Base-by-base conservation (phyloP, 2,113 vertebrate species). In the Nibea coibor region DNA sequence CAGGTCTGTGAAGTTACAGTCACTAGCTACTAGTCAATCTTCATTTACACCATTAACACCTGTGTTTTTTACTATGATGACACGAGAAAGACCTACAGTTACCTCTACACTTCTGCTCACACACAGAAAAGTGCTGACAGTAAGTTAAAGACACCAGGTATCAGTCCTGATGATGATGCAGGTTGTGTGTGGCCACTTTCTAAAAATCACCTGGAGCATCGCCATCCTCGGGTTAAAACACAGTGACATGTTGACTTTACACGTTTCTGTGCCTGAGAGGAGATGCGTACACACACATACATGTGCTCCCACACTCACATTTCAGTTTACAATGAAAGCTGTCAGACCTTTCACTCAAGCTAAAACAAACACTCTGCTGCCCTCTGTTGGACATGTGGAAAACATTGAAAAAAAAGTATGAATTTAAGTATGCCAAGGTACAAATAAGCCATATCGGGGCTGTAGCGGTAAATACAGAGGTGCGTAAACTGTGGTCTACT, bases 371-470 rank as follows among this genome's bases (percentile, higher is more conserved):
- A 5, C 90, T 88, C 70, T 91, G 81, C 91, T 92, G 91, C 93
- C 92, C 91, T 92, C 94, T 93, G 75, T 73, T 93, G 94, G 92
- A 70, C 43, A 39, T 2, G 10, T 66, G 26, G 17, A 22, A n/a
- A 57, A 70, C 45, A 48, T 2, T 0, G 1, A 4, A 20, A 59
- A 28, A 66, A 24, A 57, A 3, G 0, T 14, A 0, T 17, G 6
- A 5, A 0, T 42, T 8, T 15, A 59, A 24, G 26, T 14, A n/a
- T 10, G 39, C 39, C n/a, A 10, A 4, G 11, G 47, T 35, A 6
- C 24, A 72, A 56, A 22, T 19, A 51, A 26, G 58, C 5, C n/a
- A 22, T n/a, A 4, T 35, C 7, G 7, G 31, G 31, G 35, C 8
- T 39, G 8, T 39, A 39, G 7, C 8, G 35, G 35, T 39, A 39